Percentiles rank a stretch among this genome's conserved stretches.
Evolutionary conservation across 2,888 invertebrate species (phyloP).

Genomic region (Agrochola litura): DNA sequence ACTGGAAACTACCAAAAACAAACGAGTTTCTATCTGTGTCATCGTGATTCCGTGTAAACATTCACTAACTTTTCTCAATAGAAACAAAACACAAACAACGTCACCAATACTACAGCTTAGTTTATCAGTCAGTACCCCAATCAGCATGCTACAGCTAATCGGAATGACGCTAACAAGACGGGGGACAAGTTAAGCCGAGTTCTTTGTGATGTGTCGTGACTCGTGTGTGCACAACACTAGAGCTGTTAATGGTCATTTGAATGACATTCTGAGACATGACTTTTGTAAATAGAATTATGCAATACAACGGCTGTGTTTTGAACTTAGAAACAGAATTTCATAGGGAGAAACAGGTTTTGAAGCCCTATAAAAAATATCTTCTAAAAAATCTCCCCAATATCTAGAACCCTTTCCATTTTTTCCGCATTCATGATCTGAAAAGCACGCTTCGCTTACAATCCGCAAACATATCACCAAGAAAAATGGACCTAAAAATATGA

Average conservation of each 20-base stretch:
- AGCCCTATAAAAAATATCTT: not conserved
- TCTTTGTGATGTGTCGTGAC: conserved; percentile 43
- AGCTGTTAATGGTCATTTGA: conserved; percentile 38
- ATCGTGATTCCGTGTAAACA: not conserved
- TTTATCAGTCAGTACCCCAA: conserved; percentile 40
- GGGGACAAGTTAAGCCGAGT: conserved; percentile 46
- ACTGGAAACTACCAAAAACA: not conserved
- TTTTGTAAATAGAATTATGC: conserved; percentile 24
- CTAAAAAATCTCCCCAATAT: not conserved
- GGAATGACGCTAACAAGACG: conserved; percentile 49
- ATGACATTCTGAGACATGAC: conserved; percentile 1
- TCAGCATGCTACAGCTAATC: conserved; percentile 50
- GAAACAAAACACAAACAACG: not conserved
- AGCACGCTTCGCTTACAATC: conserved; percentile 18
- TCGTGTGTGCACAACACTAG: conserved; percentile 44
- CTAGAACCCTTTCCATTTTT: not conserved
- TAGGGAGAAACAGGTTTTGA: not conserved
- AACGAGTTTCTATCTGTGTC: not conserved
- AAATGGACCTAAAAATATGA: conserved; percentile 32
- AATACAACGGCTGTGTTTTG: not conserved
- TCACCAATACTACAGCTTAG: conserved; percentile 6
- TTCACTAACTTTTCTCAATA: not conserved
- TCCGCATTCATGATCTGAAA: conserved; percentile 15
- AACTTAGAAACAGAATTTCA: not conserved
- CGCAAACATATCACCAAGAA: conserved; percentile 28